Evolutionary conservation across 2,113 vertebrate species (phyloP), one percentile per base, ranked within the genome.

Genomic region (Campylorhamphus procurvoides): DNA sequence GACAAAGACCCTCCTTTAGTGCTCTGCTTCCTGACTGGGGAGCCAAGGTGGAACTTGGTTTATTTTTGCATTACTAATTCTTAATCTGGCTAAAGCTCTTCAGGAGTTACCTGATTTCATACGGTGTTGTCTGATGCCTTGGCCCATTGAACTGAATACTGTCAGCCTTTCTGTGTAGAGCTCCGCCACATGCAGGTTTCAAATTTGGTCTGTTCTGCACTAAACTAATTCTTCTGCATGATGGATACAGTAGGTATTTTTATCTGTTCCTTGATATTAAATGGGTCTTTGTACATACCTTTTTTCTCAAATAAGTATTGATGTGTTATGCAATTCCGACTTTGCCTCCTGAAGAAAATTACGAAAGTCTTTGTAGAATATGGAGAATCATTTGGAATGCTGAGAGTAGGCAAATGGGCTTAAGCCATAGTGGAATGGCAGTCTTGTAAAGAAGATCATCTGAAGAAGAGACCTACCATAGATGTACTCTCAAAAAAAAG

Each of bases 181-280:
- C 40, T 92, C 31, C 15, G 91, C 46, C 71, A 85, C 33, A 27
- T 75, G n/a, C 50, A 87, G 58, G 20, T 89, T 94, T 87, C 77
- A 94, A 40, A 82, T 93, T 90, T 89, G 74, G 24, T 79, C 46
- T 87, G 66, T 91, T 93, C 89, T 82, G 31, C 50, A 52, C 42
- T 95, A 46, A 72, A 69, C 28, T 76, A 58, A 64, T 85, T 83
- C 69, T 91, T 87, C 75, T 89, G 53, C 59, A 95, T 87, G 66
- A 49, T 58, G 46, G 47, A 77, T 82, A 13, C 42, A 62, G 39
- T 71, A 73, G 58, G n/a, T 93, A 37, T 84, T 94, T 87, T 77
- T 55, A 69, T 95, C 74, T 84, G 18, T 71, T 89, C 90, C 73
- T 89, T 91, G 47, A 33, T 72, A 47, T 29, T 47, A 76, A 56